Base-by-base conservation (phyloP, 2,113 vertebrate species). In the Xenopus tropicalis region DNA sequence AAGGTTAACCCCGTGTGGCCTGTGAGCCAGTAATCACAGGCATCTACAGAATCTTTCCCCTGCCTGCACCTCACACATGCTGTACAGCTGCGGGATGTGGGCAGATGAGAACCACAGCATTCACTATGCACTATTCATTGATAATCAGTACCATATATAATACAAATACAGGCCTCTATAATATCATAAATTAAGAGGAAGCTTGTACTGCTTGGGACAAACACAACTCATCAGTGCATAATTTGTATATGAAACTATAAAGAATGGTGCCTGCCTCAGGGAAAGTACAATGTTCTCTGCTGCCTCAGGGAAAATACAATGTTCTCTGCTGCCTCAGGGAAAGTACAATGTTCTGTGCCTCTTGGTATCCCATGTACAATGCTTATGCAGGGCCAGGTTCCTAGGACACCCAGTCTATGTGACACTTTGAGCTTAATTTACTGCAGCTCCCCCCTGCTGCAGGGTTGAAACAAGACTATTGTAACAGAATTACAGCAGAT, bases 31-130 rank as follows among this genome's bases (percentile, higher is more conserved):
- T 63, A 69, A 76, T 66, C 73, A 63, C 25, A 69, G 56, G 63
- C 44, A 63, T 21, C 68, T 63, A 63, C 66, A 37, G 29, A 5
- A 37, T 37, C 58, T 56, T 24, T 75, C 58, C 59, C 56, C 24
- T 61, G 62, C 44, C 25, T 69, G 73, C 73, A 69, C 73, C 73
- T 76, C 73, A 76, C 73, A 76, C 73, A 76, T 69, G 73, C 73
- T 76, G 58, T 61, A 69, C 73, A 76, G 66, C 73, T 76, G 73
- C 66, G 56, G 44, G 54, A 75, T 48, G 72, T 69, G 72, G 72
- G 72, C 66, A 75, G 72, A 21, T 44, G 57, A 69, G 58, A 76
- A 69, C 66, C 58, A 76, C 58, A 76, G 57, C 58, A 76, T 69
- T 63, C 24, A 22, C 14, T 25, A n/a, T 52, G 24, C 44, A 42